Conservation (phyloP, 2,113 vertebrate species). For the Rhabdomys dilectus region DNA sequence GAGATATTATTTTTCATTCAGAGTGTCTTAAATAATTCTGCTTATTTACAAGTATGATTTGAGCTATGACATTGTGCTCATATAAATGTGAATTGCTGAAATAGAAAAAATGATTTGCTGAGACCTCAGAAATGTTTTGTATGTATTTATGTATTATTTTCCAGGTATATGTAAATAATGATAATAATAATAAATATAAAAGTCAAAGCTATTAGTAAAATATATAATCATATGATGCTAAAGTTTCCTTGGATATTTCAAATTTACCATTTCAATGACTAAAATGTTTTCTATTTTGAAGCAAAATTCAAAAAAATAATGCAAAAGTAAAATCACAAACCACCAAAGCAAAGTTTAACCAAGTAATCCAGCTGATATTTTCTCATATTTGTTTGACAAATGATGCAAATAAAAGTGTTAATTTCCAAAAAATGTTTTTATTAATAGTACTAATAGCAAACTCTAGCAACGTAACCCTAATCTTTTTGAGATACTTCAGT, state of each 20-base stretch:
- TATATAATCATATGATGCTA: background rate
- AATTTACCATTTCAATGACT: background rate
- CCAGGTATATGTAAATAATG: too few species aligned
- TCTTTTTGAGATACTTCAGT: background rate
- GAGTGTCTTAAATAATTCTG: background rate
- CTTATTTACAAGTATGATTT: background rate
- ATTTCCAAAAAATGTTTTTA: slow-evolving; percentile 1
- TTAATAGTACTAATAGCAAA: background rate
- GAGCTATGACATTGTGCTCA: background rate
- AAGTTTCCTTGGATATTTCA: background rate
- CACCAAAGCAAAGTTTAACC: background rate
- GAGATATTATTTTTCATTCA: background rate
- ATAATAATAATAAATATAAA: background rate
- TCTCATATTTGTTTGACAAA: background rate
- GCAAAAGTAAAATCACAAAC: background rate
- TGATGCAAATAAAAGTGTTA: background rate
- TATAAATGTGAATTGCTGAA: background rate
- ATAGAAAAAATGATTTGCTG: background rate
- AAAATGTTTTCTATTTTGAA: background rate
- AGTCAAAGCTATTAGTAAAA: background rate
- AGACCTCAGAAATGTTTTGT: background rate
- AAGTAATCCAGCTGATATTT: background rate
- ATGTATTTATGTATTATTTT: too few species aligned
- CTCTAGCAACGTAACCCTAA: background rate
- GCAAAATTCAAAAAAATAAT: background rate